Percentiles rank a stretch among this genome's conserved stretches.
phyloP scores from a whole-genome alignment of 2,888 invertebrate species.

The Neoascia interrupta region DNA sequence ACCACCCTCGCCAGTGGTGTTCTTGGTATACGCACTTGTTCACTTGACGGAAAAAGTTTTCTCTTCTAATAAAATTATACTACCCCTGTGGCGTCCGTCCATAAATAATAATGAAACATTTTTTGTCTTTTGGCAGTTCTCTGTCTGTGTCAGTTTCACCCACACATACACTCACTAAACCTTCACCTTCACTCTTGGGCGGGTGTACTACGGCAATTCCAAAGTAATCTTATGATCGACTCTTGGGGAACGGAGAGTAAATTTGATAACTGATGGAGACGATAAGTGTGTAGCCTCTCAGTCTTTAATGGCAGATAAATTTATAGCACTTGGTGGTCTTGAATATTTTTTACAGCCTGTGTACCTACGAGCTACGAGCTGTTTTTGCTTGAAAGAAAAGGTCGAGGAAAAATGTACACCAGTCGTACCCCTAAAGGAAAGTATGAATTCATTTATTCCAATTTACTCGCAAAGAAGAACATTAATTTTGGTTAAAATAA shows the following conservation, averaged over 20 bases:
- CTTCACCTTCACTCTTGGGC: background rate
- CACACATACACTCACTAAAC: background rate
- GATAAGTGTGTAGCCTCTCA: constrained; percentile 51
- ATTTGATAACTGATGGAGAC: constrained; percentile 62
- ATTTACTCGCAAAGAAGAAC: constrained; percentile 37
- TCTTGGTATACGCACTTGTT: constrained; percentile 47
- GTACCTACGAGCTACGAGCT: background rate
- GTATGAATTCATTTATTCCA: constrained; percentile 51
- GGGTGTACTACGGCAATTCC: background rate
- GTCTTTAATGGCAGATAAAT: constrained; percentile 37
- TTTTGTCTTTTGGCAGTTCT: background rate
- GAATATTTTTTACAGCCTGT: constrained; percentile 32
- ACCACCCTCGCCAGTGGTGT: background rate
- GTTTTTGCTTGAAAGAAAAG: background rate
- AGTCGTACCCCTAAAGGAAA: constrained; percentile 36
- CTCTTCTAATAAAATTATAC: constrained; percentile 60
- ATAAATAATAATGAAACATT: constrained; percentile 52
- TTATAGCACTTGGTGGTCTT: constrained; percentile 45
- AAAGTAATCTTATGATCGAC: no score
- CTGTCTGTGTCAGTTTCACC: background rate
- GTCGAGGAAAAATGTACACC: background rate
- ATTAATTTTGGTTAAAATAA: constrained; percentile 38
- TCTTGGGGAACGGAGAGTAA: constrained; percentile 32
- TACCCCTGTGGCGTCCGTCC: constrained; percentile 53
- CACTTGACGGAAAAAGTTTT: constrained; percentile 39